Percentiles rank a stretch among this genome's conserved stretches.
phyloP scores from a whole-genome alignment of 2,797 vertebrate species.

The Pristis pectinata region DNA sequence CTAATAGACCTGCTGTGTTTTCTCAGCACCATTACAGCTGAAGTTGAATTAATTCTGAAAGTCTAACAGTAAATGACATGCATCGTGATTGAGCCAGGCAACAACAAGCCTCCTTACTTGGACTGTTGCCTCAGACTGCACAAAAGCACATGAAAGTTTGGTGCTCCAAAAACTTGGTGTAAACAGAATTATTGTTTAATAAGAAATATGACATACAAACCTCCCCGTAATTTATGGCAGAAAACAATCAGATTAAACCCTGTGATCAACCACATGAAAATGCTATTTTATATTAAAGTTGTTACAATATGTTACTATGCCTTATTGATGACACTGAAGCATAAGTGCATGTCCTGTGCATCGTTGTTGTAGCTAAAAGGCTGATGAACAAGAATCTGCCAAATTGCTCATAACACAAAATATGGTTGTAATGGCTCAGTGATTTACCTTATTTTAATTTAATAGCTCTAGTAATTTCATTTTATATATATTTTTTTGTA shows the following conservation, averaged over 20 bases:
- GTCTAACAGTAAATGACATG: background rate
- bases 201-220: background rate
- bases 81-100: background rate
- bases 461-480: background rate
- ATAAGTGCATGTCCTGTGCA: background rate
- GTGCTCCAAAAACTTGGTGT: background rate
- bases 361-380: background rate
- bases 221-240: background rate
- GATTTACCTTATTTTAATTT: constrained; percentile 2
- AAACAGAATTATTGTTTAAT: too few relatives aligned
- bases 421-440: background rate
- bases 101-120: background rate
- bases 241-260: background rate
- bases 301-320: background rate
- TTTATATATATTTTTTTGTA: background rate
- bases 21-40: background rate
- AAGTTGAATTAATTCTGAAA: background rate
- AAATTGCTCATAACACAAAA: background rate
- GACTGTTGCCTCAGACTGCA: background rate
- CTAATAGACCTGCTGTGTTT: background rate
- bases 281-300: background rate
- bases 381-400: background rate
- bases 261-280: background rate
- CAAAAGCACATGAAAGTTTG: background rate
- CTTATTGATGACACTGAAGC: background rate